These are phyloP conservation scores for Phrynocephalus guinanensis DNA, from an alignment of 2,797 vertebrate species.

Conservation along the genomic window DNA sequence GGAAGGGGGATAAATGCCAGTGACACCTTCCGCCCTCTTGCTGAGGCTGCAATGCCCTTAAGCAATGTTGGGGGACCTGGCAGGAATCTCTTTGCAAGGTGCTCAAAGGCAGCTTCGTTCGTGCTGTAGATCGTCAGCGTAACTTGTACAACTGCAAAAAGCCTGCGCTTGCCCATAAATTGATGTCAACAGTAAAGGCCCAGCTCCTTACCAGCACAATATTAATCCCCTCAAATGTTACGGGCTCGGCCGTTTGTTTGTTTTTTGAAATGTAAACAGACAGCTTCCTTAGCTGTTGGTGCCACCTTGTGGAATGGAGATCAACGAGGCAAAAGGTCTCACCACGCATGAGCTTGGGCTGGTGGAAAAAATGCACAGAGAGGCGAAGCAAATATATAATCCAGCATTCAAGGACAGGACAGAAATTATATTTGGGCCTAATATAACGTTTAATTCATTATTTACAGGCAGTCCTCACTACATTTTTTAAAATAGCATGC, in stretches of 20 bases:
- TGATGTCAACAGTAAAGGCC: constrained; percentile 80
- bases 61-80: constrained; percentile 58
- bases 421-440: not conserved
- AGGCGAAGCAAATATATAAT: not conserved
- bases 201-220: constrained; percentile 78
- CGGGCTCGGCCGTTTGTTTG: constrained; percentile 64
- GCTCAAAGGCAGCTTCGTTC: constrained; percentile 69
- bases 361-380: not conserved
- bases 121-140: constrained; percentile 72
- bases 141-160: constrained; percentile 78
- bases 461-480: not conserved
- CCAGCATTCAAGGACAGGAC: not conserved
- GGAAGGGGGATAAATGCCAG: constrained; percentile 45
- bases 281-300: constrained; percentile 64
- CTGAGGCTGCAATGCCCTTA: constrained; percentile 65
- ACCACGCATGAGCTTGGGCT: not conserved
- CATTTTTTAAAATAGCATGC: not conserved
- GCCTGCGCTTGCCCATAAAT: constrained; percentile 73
- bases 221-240: constrained; percentile 80
- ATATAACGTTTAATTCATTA: constrained; percentile 1
- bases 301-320: constrained; percentile 75
- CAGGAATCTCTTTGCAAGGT: constrained; percentile 60
- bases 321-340: constrained; percentile 42
- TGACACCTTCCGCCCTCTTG: constrained; percentile 35
- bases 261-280: constrained; percentile 67